Evolutionary conservation across 2,113 vertebrate species (phyloP), one percentile per base, ranked within the genome.

Genomic region (Thalassoma bifasciatum): DNA sequence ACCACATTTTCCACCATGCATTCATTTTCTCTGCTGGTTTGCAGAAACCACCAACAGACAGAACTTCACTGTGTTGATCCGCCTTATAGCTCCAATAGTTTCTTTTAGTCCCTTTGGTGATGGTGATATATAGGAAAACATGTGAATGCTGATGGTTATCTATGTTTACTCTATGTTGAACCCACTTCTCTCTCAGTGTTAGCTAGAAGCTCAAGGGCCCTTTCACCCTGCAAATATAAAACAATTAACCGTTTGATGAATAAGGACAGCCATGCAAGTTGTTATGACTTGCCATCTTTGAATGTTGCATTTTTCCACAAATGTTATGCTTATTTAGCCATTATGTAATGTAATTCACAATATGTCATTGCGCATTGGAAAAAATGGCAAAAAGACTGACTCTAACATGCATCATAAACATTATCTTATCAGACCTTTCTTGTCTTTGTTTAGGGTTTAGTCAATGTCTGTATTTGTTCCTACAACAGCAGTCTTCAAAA

Each of bases 381-480:
- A 50, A 23, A 38, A 4, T 40, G 61, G 23, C 42, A 58, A 40
- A 58, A 44, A 58, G 38, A 49, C 14, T 42, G 24, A 24, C 52
- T 8, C 5, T 42, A 46, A 52, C 44, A 60, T 80, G 52, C 70
- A 63, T 30, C 9, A 40, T 76, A 75, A 72, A 79, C 50, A 47
- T 40, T 63, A 68, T 84, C 78, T 87, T 85, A 88, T 87, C 72
- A 40, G 64, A 23, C 37, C 38, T 53, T 12, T 44, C 4, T 13
- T 0, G n/a, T 64, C 50, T 81, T 81, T 85, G 69, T 82, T 81
- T 52, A 75, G 3, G 2, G 49, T 73, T 77, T 80, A 60, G 56
- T 72, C 62, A 36, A 63, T 76, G 82, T 85, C 57, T 36, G 71
- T 73, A 59, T 85, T 75, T 68, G 69, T 77, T 79, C 30, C 23